phyloP scores from a whole-genome alignment of 2,888 invertebrate genomes.

The Morpho helenor region DNA sequence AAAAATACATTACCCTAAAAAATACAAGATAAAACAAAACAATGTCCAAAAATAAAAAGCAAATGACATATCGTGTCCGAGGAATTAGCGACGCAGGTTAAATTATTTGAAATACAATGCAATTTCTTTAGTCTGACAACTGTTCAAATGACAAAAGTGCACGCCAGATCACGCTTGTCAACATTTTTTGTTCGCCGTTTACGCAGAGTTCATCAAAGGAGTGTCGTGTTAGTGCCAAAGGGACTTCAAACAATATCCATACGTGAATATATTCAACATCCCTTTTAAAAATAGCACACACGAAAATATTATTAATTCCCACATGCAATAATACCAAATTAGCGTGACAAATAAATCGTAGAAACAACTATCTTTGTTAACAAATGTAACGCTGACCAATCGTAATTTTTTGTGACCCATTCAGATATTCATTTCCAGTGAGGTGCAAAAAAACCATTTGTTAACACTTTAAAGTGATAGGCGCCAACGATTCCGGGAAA shows the following conservation, averaged over 20 bases:
- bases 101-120: slow-evolving; percentile 15
- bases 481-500: slow-evolving; percentile 17
- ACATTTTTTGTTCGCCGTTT: slow-evolving; percentile 26
- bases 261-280: slow-evolving; percentile 9
- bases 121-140: slow-evolving; percentile 12
- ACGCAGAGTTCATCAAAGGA: slow-evolving; percentile 31
- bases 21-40: no score
- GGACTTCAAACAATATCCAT: slow-evolving; percentile 26
- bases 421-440: slow-evolving; percentile 20
- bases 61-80: slow-evolving; percentile 17
- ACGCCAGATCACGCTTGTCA: slow-evolving; percentile 19
- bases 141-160: slow-evolving; percentile 14
- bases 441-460: slow-evolving; percentile 26
- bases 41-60: neutral
- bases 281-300: slow-evolving; percentile 4
- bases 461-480: slow-evolving; percentile 23
- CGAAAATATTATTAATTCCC: slow-evolving; percentile 12
- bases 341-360: slow-evolving; percentile 3
- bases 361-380: slow-evolving; percentile 6
- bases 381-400: slow-evolving; percentile 10
- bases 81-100: slow-evolving; percentile 19
- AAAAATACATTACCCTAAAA: no score
- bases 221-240: slow-evolving; percentile 35
- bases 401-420: slow-evolving; percentile 12
- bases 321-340: slow-evolving; percentile 3